These are phyloP conservation scores for Dorcus parallelipipedus DNA, from an alignment of 2,888 invertebrate species.

Conservation along the genomic window DNA sequence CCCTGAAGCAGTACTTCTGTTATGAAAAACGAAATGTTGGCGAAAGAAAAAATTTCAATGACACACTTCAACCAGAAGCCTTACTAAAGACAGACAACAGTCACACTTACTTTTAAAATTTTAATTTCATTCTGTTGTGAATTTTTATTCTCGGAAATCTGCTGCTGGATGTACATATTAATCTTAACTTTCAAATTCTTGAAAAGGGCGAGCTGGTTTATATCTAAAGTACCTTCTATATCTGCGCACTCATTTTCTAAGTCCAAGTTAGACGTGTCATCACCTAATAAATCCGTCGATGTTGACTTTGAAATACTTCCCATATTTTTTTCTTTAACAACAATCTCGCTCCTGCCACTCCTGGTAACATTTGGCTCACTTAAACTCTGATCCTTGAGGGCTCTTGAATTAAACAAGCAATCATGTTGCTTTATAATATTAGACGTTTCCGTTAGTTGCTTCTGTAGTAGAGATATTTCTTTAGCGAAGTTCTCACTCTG, in stretches of 20 bases:
- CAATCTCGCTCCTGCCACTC: background rate
- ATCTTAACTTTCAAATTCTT: slow-evolving; percentile 33
- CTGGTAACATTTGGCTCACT: background rate
- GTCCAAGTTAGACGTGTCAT: slow-evolving; percentile 9
- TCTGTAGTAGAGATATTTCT: slow-evolving; percentile 56
- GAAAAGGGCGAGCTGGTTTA: slow-evolving; percentile 26
- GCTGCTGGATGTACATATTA: slow-evolving; percentile 29
- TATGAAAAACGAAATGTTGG: too few species aligned
- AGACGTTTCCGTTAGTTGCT: slow-evolving; percentile 49
- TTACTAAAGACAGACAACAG: too few species aligned
- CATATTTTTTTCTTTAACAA: background rate
- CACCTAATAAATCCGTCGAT: background rate
- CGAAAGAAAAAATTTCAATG: too few species aligned
- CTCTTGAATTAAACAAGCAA: background rate
- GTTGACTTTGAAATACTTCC: background rate
- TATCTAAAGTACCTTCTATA: slow-evolving; percentile 28
- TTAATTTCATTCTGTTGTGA: slow-evolving; percentile 31
- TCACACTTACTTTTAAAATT: slow-evolving; percentile 32
- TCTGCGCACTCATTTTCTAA: slow-evolving; percentile 27
- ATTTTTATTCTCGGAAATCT: slow-evolving; percentile 24
- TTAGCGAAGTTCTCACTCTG: slow-evolving; percentile 61
- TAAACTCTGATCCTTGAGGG: background rate
- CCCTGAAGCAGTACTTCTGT: too few species aligned
- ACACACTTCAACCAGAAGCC: too few species aligned
- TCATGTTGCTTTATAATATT: slow-evolving; percentile 43